A percentile compares a stretch with the other conserved stretches of the same genome.
Conservation (phyloP, 2,888 invertebrate species). For the Petrolisthes manimaculis region DNA sequence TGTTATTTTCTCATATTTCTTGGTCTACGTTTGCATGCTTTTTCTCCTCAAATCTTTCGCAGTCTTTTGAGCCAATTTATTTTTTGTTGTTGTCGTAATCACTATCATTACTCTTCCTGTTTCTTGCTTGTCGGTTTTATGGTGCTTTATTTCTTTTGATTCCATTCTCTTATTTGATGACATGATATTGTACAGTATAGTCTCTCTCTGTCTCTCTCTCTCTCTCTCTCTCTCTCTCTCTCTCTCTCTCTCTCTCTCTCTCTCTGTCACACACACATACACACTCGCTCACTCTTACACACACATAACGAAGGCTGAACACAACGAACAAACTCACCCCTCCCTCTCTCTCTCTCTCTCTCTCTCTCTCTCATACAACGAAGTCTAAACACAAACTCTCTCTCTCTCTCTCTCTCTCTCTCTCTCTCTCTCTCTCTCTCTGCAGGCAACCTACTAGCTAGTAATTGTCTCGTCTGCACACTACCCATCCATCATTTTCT, state of each 20-base stretch:
- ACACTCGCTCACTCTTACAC: neutral
- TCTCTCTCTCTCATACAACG: no score
- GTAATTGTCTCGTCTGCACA: neutral
- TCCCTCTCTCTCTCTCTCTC: no score
- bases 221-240: neutral
- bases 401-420: slow-evolving; percentile 2
- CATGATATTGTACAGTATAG: neutral
- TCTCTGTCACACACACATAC: neutral
- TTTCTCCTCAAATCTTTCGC: neutral
- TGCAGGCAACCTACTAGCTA: neutral
- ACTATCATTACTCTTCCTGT: no score
- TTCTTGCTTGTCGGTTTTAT: no score
- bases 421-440: slow-evolving; percentile 2
- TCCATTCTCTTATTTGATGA: neutral
- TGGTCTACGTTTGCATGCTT: no score
- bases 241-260: neutral
- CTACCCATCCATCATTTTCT: no score
- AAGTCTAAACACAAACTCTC: neutral
- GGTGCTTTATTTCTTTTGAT: no score
- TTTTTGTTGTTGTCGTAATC: neutral
- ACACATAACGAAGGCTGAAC: neutral
- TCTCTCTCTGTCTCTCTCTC: neutral
- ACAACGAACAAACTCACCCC: neutral
- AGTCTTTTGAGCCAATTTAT: neutral
- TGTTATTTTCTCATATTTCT: no score